Evolutionary conservation across 2,113 vertebrate species (phyloP), one percentile per base, ranked within the genome.

Genomic region (Isichthys henryi): DNA sequence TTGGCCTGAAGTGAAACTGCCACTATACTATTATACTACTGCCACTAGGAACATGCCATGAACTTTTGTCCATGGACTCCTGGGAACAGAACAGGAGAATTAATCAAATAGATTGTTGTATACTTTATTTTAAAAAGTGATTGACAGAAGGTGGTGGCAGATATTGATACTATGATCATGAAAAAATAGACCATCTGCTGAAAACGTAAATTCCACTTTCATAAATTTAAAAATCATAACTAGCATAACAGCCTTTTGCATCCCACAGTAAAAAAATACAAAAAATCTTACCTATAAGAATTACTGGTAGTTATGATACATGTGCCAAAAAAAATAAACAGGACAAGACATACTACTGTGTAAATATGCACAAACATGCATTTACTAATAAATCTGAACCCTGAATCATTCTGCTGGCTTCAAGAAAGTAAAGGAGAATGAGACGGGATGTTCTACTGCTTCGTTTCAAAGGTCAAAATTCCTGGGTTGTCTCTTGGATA

Each of bases 391-490:
- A 21, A 27, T 87, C 50, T 53, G 21, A 87, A n/a, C n/a, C 10
- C 6, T 17, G 10, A 46, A 46, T 21, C 45, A 48, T 62, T 62
- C 56, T n/a, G 86, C 15, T 88, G 13, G 70, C 31, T 35, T n/a
- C 21, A 50, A 82, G 90, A 84, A 15, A 50, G 58, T 49, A 50
- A 43, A 66, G n/a, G 49, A 74, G 11, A 84, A 19, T 46, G 46
- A 86, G n/a, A n/a, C 5, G 11, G 84, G 49, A 86, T 27, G n/a
- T 53, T 56, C 8, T 52, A 17, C 86, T 53, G 86, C 13, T 87
- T 92, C 91, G 91, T 91, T 91, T 89, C 70, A 93, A 94, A 95
- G 93, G 93, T 94, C 94, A 91, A 86, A 92, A 92, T 93, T 92
- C 92, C 92, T 62, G 87, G 43, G 46, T 88, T 88, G 93, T 91